A percentile compares a stretch with the other conserved stretches of the same genome.
phyloP scores from a whole-genome alignment of 2,797 vertebrate genomes.

The Phalanger gymnotis region DNA sequence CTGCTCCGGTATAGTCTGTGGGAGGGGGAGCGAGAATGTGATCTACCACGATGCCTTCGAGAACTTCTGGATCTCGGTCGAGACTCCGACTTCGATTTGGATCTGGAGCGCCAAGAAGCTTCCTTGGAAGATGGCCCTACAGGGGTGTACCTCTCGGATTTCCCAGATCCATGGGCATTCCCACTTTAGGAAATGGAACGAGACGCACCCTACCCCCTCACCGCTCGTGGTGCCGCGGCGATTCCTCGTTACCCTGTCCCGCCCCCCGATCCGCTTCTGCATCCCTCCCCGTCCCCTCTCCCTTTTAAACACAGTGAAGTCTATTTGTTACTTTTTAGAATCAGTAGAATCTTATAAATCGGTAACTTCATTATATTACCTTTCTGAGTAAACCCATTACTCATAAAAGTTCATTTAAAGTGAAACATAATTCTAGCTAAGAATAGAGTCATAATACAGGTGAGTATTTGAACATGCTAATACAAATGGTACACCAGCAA shows the following conservation, averaged over 20 bases:
- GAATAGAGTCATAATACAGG: conserved; percentile 31
- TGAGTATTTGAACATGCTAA: background rate
- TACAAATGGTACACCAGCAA: conserved; percentile 80
- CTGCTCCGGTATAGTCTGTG: conserved; percentile 91
- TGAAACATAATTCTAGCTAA: conserved; percentile 66
- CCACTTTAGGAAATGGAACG: conserved; percentile 94
- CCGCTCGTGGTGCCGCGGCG: too few species aligned
- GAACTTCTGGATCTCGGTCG: conserved; percentile 94
- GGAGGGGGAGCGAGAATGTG: conserved; percentile 92
- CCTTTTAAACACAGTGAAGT: conserved; percentile 51
- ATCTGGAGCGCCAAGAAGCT: conserved; percentile 92
- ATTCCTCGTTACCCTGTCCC: too few species aligned
- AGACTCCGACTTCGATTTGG: conserved; percentile 93
- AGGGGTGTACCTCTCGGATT: conserved; percentile 92
- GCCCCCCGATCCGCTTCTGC: too few species aligned
- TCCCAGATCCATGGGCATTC: conserved; percentile 92
- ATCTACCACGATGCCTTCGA: conserved; percentile 92
- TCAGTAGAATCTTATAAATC: conserved; percentile 63
- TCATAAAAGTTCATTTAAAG: conserved; percentile 69
- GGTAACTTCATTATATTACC: conserved; percentile 52
- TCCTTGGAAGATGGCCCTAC: conserved; percentile 92
- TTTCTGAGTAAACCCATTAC: conserved; percentile 39
- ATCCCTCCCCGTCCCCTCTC: too few species aligned
- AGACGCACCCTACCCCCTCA: conserved; percentile 88
- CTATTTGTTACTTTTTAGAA: conserved; percentile 75